These are phyloP conservation scores for Semotilus atromaculatus DNA, from an alignment of 2,797 vertebrate genomes.

Conservation along the genomic window DNA sequence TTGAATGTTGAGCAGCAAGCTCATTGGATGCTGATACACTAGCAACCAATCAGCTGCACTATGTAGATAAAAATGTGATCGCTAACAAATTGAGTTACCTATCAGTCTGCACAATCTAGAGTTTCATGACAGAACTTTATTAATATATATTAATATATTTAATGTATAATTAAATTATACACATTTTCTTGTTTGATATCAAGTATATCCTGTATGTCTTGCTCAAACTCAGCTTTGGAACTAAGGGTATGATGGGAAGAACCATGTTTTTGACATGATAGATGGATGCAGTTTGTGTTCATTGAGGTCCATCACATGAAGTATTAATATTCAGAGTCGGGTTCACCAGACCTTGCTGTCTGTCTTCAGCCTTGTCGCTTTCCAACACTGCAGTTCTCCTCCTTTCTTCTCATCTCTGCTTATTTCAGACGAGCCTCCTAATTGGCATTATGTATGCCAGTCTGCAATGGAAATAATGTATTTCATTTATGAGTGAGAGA, in stretches of 20 bases:
- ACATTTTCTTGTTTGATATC: background rate
- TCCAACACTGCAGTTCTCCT: background rate
- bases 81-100: background rate
- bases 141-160: no score
- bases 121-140: background rate
- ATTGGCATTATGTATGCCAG: conserved; percentile 56
- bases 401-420: conserved; percentile 25
- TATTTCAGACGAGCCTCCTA: conserved; percentile 62
- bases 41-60: background rate
- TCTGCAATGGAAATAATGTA: conserved; percentile 41
- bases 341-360: background rate
- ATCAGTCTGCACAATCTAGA: background rate
- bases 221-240: background rate
- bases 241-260: background rate
- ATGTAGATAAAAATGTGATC: background rate
- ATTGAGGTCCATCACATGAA: background rate
- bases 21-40: no score
- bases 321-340: conserved; percentile 48
- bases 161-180: background rate
- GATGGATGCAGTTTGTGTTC: conserved; percentile 45
- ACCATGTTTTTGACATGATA: conserved; percentile 32
- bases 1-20: no score
- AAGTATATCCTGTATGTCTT: conserved; percentile 4
- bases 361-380: conserved; percentile 11
- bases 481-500: conserved; percentile 41